Percentiles rank a stretch among this genome's conserved stretches.
Conservation (phyloP, 2,113 vertebrate genomes). For the Tursiops truncatus region DNA sequence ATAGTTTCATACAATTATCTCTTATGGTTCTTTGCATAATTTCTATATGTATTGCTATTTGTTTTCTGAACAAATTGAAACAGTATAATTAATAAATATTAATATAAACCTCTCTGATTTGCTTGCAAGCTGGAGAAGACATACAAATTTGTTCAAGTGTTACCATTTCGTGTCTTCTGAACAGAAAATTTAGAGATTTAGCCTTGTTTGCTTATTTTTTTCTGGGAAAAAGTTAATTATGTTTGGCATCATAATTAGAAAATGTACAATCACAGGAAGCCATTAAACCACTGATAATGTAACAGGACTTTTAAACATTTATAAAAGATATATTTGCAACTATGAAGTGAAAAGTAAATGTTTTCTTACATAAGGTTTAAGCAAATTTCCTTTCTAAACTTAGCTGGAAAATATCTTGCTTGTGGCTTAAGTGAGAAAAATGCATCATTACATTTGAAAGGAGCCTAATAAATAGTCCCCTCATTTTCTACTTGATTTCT, state of each 20-base stretch:
- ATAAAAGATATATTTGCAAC: not conserved
- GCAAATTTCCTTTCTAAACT: not conserved
- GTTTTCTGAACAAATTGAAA: not conserved
- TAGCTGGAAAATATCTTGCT: not conserved
- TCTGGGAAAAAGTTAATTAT: constrained; percentile 13
- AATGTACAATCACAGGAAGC: not conserved
- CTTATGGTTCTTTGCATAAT: not conserved
- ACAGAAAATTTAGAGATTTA: constrained; percentile 7
- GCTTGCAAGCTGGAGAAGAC: not conserved
- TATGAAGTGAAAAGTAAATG: not conserved
- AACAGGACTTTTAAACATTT: not conserved
- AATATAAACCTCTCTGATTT: not conserved
- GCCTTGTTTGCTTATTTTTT: not conserved
- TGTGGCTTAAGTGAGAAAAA: not conserved
- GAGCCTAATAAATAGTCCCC: not conserved
- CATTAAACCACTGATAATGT: not conserved
- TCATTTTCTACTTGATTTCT: not conserved
- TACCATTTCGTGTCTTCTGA: not conserved
- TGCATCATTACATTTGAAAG: not conserved
- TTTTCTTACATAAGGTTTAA: not conserved
- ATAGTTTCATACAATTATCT: not conserved
- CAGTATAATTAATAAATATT: not conserved
- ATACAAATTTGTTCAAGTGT: not conserved
- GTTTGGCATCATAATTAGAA: not conserved
- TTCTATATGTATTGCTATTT: not conserved